phyloP scores from a whole-genome alignment of 2,888 invertebrate species.

The Pammene aurita region DNA sequence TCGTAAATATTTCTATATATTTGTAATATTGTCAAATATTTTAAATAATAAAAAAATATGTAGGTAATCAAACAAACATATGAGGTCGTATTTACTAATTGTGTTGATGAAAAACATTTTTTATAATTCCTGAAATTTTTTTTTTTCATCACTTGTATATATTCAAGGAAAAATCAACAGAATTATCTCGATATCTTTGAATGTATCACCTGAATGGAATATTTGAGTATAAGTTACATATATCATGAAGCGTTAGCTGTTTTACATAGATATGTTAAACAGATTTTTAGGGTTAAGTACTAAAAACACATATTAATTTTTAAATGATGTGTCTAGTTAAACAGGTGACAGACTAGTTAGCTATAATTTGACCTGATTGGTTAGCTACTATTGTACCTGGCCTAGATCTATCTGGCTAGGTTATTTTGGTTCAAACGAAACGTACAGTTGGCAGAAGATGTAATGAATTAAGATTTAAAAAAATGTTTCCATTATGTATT shows the following conservation, averaged over 20 bases:
- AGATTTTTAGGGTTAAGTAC: conserved; percentile 5
- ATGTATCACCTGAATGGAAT: conserved; percentile 15
- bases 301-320: not conserved
- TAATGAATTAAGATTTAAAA: too few species aligned
- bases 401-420: not conserved
- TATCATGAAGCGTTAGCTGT: not conserved
- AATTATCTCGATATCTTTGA: not conserved
- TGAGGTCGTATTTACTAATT: too few species aligned
- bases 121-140: too few species aligned
- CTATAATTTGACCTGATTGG: not conserved
- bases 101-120: too few species aligned
- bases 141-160: not conserved
- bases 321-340: too few species aligned
- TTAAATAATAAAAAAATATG: not conserved
- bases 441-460: not conserved
- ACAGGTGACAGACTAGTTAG: too few species aligned
- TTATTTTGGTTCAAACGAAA: not conserved
- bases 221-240: conserved; percentile 19
- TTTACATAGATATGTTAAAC: conserved; percentile 18
- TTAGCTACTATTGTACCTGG: not conserved
- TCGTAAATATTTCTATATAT: not conserved
- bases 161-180: conserved; percentile 7
- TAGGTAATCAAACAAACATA: too few species aligned
- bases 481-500: too few species aligned
- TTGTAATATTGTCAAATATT: not conserved